A percentile compares a stretch with the other conserved stretches of the same genome.
These are phyloP conservation scores for Philotrypesis tridentata DNA, from an alignment of 1,140 invertebrate genomes.

Conservation along the genomic window DNA sequence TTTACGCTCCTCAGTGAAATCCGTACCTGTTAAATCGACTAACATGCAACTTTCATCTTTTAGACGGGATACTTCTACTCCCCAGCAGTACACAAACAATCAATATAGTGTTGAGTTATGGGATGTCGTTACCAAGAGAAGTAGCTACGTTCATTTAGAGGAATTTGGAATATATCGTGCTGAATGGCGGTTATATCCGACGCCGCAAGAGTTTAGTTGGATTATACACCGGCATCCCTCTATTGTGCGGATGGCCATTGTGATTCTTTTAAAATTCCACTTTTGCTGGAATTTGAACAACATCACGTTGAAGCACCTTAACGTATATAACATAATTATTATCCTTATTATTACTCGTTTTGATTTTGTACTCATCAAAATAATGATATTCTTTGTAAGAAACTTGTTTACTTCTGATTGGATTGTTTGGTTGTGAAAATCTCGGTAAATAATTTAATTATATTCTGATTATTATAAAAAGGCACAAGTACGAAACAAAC, in stretches of 20 bases:
- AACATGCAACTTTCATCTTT: background rate
- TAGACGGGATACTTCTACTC: background rate
- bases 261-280: constrained; percentile 1
- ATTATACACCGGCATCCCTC: constrained; percentile 2
- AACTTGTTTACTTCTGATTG: too few relatives aligned
- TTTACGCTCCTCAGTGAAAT: background rate
- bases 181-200: background rate
- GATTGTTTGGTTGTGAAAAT: too few relatives aligned
- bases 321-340: background rate
- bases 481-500: too few relatives aligned
- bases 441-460: background rate
- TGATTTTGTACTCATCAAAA: too few relatives aligned
- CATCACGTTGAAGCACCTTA: constrained; percentile 34
- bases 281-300: background rate
- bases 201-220: background rate
- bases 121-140: background rate
- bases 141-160: background rate
- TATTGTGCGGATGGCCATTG: background rate
- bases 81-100: background rate
- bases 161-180: background rate
- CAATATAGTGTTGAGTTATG: background rate
- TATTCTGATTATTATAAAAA: background rate
- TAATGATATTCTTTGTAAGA: too few relatives aligned
- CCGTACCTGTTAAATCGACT: background rate
- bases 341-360: too few relatives aligned